A percentile compares a stretch with the other conserved stretches of the same genome.
phyloP scores from a whole-genome alignment of 2,113 vertebrate genomes.

The Otis tarda region DNA sequence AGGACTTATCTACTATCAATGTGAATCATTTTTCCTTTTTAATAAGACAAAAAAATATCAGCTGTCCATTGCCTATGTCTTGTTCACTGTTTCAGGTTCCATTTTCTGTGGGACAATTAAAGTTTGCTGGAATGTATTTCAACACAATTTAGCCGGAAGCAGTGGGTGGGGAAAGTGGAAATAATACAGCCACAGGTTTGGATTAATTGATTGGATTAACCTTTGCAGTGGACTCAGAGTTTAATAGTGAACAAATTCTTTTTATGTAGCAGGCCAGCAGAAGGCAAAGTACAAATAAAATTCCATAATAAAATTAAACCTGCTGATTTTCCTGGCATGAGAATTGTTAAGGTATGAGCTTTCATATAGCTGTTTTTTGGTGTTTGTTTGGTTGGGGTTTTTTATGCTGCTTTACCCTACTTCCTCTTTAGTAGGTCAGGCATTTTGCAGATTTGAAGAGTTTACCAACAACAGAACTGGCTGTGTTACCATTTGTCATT shows the following conservation, averaged over 20 bases:
- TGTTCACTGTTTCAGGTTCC: not conserved
- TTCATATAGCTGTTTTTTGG: accelerated
- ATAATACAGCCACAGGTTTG: not conserved
- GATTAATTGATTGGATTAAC: not conserved
- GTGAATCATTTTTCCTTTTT: not conserved
- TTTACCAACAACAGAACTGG: not conserved
- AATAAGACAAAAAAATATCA: not conserved
- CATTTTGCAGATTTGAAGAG: not conserved
- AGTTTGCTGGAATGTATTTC: not conserved
- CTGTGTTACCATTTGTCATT: not conserved
- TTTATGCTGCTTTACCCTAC: not conserved
- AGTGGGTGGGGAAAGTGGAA: not conserved
- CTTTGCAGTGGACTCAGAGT: not conserved
- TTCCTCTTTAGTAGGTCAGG: not conserved
- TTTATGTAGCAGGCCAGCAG: not conserved
- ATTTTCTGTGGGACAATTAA: not conserved
- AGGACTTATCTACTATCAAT: not conserved
- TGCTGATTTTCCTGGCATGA: not conserved
- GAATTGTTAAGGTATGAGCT: not conserved
- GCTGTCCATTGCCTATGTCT: not conserved
- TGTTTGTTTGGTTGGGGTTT: not conserved
- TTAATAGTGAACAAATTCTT: not conserved
- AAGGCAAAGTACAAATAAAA: not conserved
- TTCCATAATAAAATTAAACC: not conserved
- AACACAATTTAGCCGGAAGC: not conserved